Base-by-base conservation (phyloP, 2,888 invertebrate genomes). In the Parnassius apollo region DNA sequence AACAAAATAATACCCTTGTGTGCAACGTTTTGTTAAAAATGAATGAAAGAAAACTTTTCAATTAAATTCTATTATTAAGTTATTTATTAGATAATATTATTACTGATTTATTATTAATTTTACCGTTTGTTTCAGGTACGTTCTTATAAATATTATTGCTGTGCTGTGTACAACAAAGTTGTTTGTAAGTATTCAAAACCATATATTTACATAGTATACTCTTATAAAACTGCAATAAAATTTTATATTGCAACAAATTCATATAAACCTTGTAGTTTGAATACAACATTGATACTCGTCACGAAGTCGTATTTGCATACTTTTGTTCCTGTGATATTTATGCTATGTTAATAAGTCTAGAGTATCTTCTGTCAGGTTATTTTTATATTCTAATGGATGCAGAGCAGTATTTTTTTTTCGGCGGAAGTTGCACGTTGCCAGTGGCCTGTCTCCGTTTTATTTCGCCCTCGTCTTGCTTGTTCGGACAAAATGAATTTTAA, bases 361-460 rank as follows among this genome's bases (percentile, higher is more conserved):
- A 45, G 55, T 42, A 7, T 13, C n/a, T 49, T 25, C 9, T 13
- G 50, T 18, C 50, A 13, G 45, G n/a, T 45, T 50, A 10, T 57
- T 48, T 35, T 48, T 55, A 44, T 50, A 55, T 56, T 61, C 50
- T 54, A 61, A 61, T 61, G 51, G 51, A 61, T 61, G 61, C 56
- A 45, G 49, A 59, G 52, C 42, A 13, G 44, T 25, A 12, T 51
- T 18, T 54, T 49, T 59, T 53, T 59, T 52, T 22, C 18, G 44
- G 44, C 51, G 22, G 48, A 52, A 48, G 10, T 48, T 54, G 51
- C 42, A 48, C 8, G 10, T 46, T 9, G 45, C 60, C 50, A 53
- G 48, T 60, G 60, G 42, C 60, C 55, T 42, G 11, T 25, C 13
- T 44, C 44, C 13, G 13, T 49, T 49, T 46, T 11, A 11, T 58